These are phyloP conservation scores for Cynodonichthys magdalenae DNA, from an alignment of 2,797 vertebrate genomes.

Conservation along the genomic window DNA sequence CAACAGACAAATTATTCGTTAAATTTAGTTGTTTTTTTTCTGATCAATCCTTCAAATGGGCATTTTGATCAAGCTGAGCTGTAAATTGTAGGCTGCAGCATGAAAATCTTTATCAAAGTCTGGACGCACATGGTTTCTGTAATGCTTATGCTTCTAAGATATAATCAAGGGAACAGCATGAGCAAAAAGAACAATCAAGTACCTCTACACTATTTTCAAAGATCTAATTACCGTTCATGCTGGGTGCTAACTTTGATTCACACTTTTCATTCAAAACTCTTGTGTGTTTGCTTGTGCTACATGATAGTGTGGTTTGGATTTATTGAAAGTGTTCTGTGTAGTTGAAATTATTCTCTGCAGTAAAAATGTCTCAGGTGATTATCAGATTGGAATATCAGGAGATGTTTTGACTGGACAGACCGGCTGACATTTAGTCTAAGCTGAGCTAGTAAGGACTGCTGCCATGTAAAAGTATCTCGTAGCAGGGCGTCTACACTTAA, in stretches of 20 bases:
- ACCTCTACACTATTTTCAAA: constrained; percentile 12
- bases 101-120: constrained; percentile 41
- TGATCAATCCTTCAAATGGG: constrained; percentile 58
- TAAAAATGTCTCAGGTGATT: no score
- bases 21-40: constrained; percentile 50
- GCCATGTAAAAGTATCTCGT: no score
- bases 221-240: constrained; percentile 11
- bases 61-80: constrained; percentile 47
- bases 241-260: constrained; percentile 9
- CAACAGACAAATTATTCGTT: constrained; percentile 42
- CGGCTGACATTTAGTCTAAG: no score
- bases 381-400: no score
- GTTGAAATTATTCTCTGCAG: no score
- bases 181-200: constrained; percentile 28
- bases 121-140: constrained; percentile 17
- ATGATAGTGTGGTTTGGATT: not conserved
- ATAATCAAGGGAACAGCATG: constrained; percentile 5
- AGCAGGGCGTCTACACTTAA: no score
- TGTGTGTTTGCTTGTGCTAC: not conserved
- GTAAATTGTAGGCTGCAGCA: constrained; percentile 30
- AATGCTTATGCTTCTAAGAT: constrained; percentile 10
- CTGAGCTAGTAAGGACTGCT: no score
- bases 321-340: no score
- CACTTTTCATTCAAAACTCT: constrained; percentile 9
- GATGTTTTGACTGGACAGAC: no score